Evolutionary conservation across 1,140 invertebrate genomes (phyloP).

Genomic region (Heliconius hermathena): DNA sequence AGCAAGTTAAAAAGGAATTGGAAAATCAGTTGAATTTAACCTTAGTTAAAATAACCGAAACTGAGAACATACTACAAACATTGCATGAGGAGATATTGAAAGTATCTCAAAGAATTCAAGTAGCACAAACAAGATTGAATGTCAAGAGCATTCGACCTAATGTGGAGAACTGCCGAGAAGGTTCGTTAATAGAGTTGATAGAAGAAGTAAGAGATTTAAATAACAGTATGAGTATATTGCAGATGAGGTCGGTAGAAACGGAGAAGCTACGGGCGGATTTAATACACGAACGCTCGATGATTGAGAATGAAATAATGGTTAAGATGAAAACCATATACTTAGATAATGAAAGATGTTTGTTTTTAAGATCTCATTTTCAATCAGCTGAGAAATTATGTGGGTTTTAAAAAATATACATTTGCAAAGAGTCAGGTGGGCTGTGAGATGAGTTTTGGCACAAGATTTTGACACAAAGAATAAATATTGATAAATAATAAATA

Average conservation of each 20-base stretch:
- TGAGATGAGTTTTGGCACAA: not conserved
- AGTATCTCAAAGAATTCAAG: slow-evolving; percentile 86
- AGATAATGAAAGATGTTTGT: slow-evolving; percentile 85
- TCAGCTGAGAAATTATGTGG: slow-evolving; percentile 85
- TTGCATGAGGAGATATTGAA: slow-evolving; percentile 84
- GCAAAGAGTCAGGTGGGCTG: not conserved
- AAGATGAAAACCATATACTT: slow-evolving; percentile 87
- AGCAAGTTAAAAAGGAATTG: slow-evolving; percentile 84
- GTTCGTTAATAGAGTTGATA: slow-evolving; percentile 84
- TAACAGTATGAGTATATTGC: slow-evolving; percentile 84
- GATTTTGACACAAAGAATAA: not conserved
- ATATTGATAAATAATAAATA: no score
- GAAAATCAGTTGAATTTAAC: slow-evolving; percentile 84
- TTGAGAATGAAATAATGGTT: slow-evolving; percentile 87
- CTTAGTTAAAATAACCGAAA: slow-evolving; percentile 83
- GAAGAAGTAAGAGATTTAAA: slow-evolving; percentile 86
- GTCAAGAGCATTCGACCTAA: slow-evolving; percentile 84
- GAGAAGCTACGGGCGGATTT: slow-evolving; percentile 84
- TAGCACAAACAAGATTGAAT: slow-evolving; percentile 88
- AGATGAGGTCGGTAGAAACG: slow-evolving; percentile 83
- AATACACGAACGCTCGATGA: slow-evolving; percentile 81
- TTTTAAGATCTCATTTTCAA: slow-evolving; percentile 85
- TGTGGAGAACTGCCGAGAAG: slow-evolving; percentile 88
- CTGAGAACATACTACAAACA: slow-evolving; percentile 85
- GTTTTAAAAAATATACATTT: slow-evolving; percentile 45